Percentiles rank a stretch among this genome's conserved stretches.
These are phyloP conservation scores for Actinernus sp. DNA, from an alignment of 92 coral and sea anemone species.

Conservation along the genomic window DNA sequence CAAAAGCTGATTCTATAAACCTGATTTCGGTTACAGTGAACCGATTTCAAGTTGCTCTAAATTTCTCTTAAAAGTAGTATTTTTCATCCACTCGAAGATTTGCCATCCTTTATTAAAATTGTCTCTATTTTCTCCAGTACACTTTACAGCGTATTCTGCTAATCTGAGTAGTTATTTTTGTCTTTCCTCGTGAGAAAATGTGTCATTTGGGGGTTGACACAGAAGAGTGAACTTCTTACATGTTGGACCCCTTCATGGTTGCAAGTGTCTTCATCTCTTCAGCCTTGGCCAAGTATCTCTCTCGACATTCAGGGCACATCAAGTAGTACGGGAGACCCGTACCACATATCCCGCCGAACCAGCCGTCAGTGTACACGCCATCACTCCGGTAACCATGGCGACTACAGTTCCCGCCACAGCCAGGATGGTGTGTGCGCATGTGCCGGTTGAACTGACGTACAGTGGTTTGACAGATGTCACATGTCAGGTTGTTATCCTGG, in stretches of 20 bases:
- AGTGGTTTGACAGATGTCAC: slow-evolving; percentile 80
- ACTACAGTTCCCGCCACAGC: slow-evolving; percentile 94
- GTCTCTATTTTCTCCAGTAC: too few species aligned
- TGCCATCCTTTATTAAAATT: too few species aligned
- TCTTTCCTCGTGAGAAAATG: too few species aligned
- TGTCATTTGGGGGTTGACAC: too few species aligned
- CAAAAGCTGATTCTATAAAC: too few species aligned
- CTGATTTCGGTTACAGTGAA: too few species aligned
- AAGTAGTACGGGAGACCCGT: slow-evolving; percentile 85
- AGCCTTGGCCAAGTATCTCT: slow-evolving; percentile 80
- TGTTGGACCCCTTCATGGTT: slow-evolving; percentile 74
- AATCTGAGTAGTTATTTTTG: too few species aligned
- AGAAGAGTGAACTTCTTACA: slow-evolving; percentile 78
- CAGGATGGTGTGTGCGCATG: slow-evolving; percentile 88
- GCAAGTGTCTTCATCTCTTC: slow-evolving; percentile 80
- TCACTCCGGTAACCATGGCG: slow-evolving; percentile 96
- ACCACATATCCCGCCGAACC: slow-evolving; percentile 97
- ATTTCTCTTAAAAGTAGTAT: too few species aligned
- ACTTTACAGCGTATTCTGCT: too few species aligned
- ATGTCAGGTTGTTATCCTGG: slow-evolving; percentile 46
- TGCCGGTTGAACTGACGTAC: slow-evolving; percentile 79
- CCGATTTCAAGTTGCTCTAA: too few species aligned
- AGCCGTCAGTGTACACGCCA: slow-evolving; percentile 86
- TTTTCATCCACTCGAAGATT: too few species aligned
- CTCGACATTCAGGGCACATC: slow-evolving; percentile 84